phyloP scores from a whole-genome alignment of 2,113 vertebrate species.

The Isurus oxyrinchus region DNA sequence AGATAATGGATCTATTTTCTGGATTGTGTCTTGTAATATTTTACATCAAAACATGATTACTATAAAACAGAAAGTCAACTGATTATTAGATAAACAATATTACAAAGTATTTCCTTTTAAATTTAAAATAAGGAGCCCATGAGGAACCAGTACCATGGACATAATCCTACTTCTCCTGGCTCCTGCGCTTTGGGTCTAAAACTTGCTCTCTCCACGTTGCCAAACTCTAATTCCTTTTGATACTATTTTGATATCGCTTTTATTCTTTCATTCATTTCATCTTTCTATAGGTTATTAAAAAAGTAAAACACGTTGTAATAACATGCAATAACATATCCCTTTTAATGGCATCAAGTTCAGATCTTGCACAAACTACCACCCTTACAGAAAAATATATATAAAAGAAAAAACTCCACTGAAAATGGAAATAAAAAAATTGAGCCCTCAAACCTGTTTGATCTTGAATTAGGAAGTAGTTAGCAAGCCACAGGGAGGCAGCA shows the following conservation, averaged over 20 bases:
- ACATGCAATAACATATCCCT: background rate
- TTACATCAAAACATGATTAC: background rate
- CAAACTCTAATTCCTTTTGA: background rate
- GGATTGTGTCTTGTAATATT: background rate
- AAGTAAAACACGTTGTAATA: background rate
- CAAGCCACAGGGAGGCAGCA: conserved; percentile 69
- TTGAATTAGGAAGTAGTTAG: conserved; percentile 74
- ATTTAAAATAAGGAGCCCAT: background rate
- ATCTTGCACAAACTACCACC: background rate
- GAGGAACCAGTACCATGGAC: background rate
- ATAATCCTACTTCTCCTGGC: background rate
- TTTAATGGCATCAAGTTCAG: background rate
- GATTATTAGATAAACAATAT: background rate
- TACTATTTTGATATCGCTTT: background rate
- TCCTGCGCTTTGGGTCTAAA: background rate
- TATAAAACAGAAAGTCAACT: background rate
- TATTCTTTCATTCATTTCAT: background rate
- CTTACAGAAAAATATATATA: background rate
- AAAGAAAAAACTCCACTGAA: background rate
- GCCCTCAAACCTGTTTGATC: conserved; percentile 86
- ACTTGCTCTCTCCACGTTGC: background rate
- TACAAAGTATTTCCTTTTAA: background rate
- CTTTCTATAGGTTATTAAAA: background rate
- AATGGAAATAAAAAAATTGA: conserved; percentile 2
- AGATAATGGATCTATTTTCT: background rate